Percentiles rank a stretch among this genome's conserved stretches.
Conservation (phyloP, 2,113 vertebrate genomes). For the Lutjanus erythropterus region DNA sequence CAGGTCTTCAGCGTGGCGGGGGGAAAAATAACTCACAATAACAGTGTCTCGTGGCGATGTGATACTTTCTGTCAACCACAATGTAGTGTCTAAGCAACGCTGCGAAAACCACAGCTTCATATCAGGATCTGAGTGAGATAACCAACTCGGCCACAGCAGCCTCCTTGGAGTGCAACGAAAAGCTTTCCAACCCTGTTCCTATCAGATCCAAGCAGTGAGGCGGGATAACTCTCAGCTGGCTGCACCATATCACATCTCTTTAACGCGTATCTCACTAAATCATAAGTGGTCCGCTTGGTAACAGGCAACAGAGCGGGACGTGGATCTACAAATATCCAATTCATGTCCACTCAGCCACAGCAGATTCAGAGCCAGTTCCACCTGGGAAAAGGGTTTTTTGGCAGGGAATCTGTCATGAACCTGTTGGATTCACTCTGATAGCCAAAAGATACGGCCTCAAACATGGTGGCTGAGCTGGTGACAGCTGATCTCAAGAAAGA, state of each 20-base stretch:
- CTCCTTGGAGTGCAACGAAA: constrained; percentile 18
- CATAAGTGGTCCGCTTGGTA: neutral
- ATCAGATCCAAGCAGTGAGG: constrained; percentile 54
- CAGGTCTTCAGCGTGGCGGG: neutral
- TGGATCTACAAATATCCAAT: constrained; percentile 36
- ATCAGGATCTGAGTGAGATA: constrained; percentile 32
- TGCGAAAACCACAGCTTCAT: neutral
- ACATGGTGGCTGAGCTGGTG: neutral
- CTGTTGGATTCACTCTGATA: constrained; percentile 16
- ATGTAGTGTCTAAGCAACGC: neutral
- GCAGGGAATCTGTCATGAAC: constrained; percentile 4
- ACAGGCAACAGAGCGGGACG: constrained; percentile 16
- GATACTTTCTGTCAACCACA: neutral
- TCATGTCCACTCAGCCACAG: constrained; percentile 8
- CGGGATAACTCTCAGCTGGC: constrained; percentile 11
- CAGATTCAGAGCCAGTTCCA: neutral
- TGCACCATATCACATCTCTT: constrained; percentile 42
- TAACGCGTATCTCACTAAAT: constrained; percentile 40
- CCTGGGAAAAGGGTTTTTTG: constrained; percentile 13
- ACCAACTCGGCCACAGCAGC: neutral
- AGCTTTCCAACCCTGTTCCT: constrained; percentile 22
- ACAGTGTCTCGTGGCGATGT: neutral
- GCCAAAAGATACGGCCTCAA: neutral
- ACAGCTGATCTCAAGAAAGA: neutral
- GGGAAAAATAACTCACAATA: neutral